These are phyloP conservation scores for Sweltsa coloradensis DNA, from an alignment of 1,140 invertebrate genomes.

Conservation along the genomic window DNA sequence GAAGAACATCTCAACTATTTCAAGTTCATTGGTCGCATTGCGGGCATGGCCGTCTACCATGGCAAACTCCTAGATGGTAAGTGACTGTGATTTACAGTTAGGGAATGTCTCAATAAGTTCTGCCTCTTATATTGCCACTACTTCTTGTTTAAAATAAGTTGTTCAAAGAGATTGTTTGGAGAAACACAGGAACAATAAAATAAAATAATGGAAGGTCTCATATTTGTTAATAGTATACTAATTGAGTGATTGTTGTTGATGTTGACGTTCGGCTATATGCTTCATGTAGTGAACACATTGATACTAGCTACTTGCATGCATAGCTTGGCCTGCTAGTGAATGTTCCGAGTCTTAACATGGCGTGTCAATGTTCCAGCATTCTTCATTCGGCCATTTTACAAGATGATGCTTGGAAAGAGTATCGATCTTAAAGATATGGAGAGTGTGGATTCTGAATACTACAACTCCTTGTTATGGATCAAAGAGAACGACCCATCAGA, in stretches of 20 bases:
- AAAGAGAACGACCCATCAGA: conserved; percentile 94
- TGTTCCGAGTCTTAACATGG: no score
- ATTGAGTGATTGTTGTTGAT: no score
- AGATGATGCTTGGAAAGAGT: conserved; percentile 95
- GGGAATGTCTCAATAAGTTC: neutral
- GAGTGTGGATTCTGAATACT: conserved; percentile 96
- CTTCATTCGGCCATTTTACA: conserved; percentile 99
- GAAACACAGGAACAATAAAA: no score
- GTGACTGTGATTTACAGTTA: conserved; percentile 19
- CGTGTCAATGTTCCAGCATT: conserved; percentile 65
- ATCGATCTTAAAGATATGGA: conserved; percentile 98
- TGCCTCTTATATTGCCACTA: no score
- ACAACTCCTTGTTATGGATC: conserved; percentile 94
- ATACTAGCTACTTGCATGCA: no score
- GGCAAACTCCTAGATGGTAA: conserved; percentile 91
- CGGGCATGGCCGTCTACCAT: conserved; percentile 98
- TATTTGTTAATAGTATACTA: no score
- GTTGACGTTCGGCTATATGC: no score
- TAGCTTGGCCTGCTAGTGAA: no score
- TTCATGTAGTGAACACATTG: no score
- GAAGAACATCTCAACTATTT: conserved; percentile 97
- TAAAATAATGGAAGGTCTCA: no score
- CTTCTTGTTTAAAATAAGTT: no score
- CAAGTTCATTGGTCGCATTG: conserved; percentile 95
- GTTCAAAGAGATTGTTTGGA: no score